Base-by-base conservation (phyloP, 2,888 invertebrate species). In the Podotricha telesiphe region DNA sequence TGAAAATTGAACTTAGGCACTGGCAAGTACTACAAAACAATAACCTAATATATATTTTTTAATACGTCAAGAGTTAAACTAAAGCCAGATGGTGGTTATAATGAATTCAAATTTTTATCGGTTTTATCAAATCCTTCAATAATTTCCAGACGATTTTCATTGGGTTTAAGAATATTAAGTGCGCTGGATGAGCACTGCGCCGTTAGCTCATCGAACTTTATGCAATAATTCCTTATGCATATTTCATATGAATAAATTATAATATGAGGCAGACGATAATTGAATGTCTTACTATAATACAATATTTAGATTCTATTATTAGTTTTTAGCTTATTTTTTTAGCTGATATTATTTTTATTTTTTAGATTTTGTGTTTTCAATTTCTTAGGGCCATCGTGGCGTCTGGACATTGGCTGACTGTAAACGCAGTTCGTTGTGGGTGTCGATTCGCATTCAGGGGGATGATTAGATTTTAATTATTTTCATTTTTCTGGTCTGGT, bases 121-220 rank as follows among this genome's bases (percentile, higher is more conserved):
- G 17, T 55, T 47, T 48, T 61, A 34, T 47, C 47, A 28, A 61
- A 61, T 61, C 47, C 48, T 61, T 48, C 47, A 61, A 61, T 61
- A 34, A 61, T 48, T 61, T 61, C 47, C 48, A 47, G 61, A 48
- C 61, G 61, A 61, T 61, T 61, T 61, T 61, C 61, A 61, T 61
- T 61, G 45, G 61, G 28, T 48, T 61, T 61, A 61, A 61, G 61
- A 48, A 61, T 61, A 61, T 61, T 61, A 61, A 61, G 28, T 61
- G 48, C 28, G 47, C 61, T 61, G 61, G 34, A 48, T 61, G 48
- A 61, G 61, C 61, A 61, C 42, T 58, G 58, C 20, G 58, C 48
- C 47, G 47, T 61, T 47, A 61, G 61, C 47, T 34, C 61, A 61
- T 61, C 61, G 47, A 61, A 47, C 61, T 61, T 59, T 62, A 50